Base-by-base conservation (phyloP, 1,140 invertebrate species). In the Brevipalpus yothersi region DNA sequence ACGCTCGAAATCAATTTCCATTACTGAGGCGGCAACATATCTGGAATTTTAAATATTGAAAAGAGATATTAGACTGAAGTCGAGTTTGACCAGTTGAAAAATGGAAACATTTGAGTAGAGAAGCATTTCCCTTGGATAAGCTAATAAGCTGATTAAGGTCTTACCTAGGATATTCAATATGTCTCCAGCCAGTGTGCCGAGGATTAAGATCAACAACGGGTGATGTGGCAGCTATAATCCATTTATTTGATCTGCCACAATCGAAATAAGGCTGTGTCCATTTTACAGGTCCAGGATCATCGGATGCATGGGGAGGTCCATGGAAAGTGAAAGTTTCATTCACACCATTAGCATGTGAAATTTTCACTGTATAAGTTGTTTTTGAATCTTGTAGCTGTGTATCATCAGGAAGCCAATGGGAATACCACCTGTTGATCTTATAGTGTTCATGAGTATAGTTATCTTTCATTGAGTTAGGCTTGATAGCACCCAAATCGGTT, bases 251-350 rank as follows among this genome's bases (percentile, higher is more conserved):
- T 64, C 89, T 75, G 12, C 84, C 85, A 72, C 92, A 97, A 74
- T 97, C 92, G 73, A 92, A 97, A 72, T 97, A 97, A 0, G 92
- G 92, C 54, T 81, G 73, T 1, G 86, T 92, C 79, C 86, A 94
- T 72, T 87, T 83, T 0, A 96, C 86, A 42, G 92, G 91, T 13
- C 88, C 86, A 53, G 82, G 82, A 69, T 74, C 75, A 76, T 90
- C 85, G 72, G 91, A 86, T 62, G 85, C 82, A 54, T 56, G 54
- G 55, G 80, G 84, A n/a, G 87, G 87, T 58, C 87, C 87, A 67
- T 91, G 87, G 71, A 90, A 92, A n/a, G 84, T 84, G 69, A 82
- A 88, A 21, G 87, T 92, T 69, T 90, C 86, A 72, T 93, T 94
- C 7, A 90, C 94, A 67, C 89, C 88, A 69, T 95, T 94, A 0